These are phyloP conservation scores for Oreochromis tanganicae DNA, from an alignment of 2,113 vertebrate species.

Conservation along the genomic window DNA sequence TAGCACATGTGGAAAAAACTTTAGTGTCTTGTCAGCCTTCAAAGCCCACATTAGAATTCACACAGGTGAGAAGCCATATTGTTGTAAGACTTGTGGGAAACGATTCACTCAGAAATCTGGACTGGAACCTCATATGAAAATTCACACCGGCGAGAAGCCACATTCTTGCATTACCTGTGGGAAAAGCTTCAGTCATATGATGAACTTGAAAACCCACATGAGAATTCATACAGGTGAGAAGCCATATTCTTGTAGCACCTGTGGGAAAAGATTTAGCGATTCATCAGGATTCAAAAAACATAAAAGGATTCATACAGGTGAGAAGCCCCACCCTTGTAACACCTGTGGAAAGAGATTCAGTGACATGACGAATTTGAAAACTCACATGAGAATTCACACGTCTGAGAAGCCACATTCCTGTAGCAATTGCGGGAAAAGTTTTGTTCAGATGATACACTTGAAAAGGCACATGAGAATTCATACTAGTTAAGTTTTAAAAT, in stretches of 20 bases:
- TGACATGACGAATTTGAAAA: background rate
- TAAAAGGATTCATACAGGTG: background rate
- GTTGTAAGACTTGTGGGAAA: background rate
- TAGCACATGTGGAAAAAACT: background rate
- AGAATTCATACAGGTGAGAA: background rate
- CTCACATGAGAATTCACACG: background rate
- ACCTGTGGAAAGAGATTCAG: background rate
- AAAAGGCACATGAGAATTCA: background rate
- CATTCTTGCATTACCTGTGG: background rate
- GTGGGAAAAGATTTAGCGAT: background rate
- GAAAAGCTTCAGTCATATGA: background rate
- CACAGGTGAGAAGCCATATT: background rate
- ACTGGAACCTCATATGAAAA: background rate
- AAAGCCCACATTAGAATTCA: background rate
- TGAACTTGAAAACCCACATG: no score
- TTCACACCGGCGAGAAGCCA: background rate
- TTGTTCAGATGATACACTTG: background rate
- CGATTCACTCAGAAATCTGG: background rate
- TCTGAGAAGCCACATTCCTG: background rate
- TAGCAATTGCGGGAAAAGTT: accelerated
- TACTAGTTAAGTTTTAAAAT: background rate
- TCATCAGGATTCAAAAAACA: background rate
- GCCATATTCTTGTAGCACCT: background rate
- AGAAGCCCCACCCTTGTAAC: background rate
- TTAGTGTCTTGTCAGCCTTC: no score